Conservation (phyloP, 1,140 invertebrate genomes). For the Drosophila obscura region DNA sequence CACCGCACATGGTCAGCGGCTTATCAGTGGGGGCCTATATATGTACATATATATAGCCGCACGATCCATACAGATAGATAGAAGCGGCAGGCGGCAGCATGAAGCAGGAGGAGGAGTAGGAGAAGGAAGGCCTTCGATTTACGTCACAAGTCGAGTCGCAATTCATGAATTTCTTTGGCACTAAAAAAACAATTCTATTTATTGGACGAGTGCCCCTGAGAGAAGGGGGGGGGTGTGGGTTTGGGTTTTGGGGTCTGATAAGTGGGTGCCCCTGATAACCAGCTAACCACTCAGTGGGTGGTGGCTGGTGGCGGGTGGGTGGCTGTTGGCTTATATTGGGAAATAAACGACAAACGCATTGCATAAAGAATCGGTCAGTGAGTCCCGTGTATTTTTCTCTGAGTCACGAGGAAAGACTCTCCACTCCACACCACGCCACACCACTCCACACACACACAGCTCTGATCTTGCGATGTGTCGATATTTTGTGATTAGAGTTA, state of each 20-base stretch:
- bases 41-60: slow-evolving; percentile 19
- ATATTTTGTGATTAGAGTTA: too few relatives aligned
- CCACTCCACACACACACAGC: too few relatives aligned
- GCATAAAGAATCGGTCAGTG: slow-evolving; percentile 51
- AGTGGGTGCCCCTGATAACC: slow-evolving; percentile 19
- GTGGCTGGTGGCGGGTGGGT: not conserved
- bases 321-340: slow-evolving; percentile 2
- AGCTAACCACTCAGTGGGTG: slow-evolving; percentile 33
- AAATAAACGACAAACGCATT: slow-evolving; percentile 44
- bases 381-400: slow-evolving; percentile 7
- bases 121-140: slow-evolving; percentile 55
- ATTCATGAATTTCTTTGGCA: slow-evolving; percentile 64
- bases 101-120: slow-evolving; percentile 5
- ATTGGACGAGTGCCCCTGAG: slow-evolving; percentile 30
- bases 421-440: not conserved
- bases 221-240: not conserved
- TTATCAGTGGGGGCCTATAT: slow-evolving; percentile 33
- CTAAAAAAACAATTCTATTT: slow-evolving; percentile 41
- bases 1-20: slow-evolving; percentile 52
- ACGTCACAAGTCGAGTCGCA: slow-evolving; percentile 64
- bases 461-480: too few relatives aligned
- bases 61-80: slow-evolving; percentile 20
- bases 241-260: slow-evolving; percentile 18
- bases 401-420: slow-evolving; percentile 17
- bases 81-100: too few relatives aligned